Evolutionary conservation across 2,797 vertebrate genomes (phyloP).

Genomic region (Gymnodraco acuticeps): DNA sequence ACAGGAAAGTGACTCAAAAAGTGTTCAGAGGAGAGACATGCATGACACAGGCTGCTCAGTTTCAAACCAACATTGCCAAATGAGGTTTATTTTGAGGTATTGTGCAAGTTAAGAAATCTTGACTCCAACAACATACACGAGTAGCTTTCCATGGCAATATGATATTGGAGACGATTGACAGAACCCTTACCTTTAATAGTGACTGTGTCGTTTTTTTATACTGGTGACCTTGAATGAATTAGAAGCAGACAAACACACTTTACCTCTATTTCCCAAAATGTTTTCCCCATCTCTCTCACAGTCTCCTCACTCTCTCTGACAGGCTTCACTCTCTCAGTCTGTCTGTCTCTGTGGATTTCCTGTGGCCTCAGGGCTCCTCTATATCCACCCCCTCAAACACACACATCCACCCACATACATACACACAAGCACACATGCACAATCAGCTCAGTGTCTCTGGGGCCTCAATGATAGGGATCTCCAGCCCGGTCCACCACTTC

Average conservation of each 20-base stretch:
- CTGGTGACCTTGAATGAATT: slow-evolving; percentile 10
- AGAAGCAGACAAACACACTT: slow-evolving; percentile 34
- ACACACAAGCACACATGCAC: slow-evolving; percentile 50
- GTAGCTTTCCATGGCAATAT: not conserved
- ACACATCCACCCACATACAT: slow-evolving; percentile 21
- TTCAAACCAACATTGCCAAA: not conserved
- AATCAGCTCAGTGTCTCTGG: slow-evolving; percentile 77
- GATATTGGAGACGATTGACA: slow-evolving; percentile 13
- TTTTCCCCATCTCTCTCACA: slow-evolving; percentile 34
- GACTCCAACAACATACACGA: not conserved
- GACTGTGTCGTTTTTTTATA: slow-evolving; percentile 33
- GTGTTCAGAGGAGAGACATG: slow-evolving; percentile 27
- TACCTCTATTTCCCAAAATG: slow-evolving; percentile 10
- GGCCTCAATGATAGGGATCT: slow-evolving; percentile 81
- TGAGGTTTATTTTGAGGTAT: not conserved
- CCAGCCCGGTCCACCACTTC: slow-evolving; percentile 74
- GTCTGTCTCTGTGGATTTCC: slow-evolving; percentile 86
- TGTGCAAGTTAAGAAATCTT: not conserved
- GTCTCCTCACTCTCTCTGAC: slow-evolving; percentile 68
- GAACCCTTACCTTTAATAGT: slow-evolving; percentile 21
- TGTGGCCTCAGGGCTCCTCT: slow-evolving; percentile 81
- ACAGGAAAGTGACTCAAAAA: slow-evolving; percentile 32
- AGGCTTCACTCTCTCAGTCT: slow-evolving; percentile 84
- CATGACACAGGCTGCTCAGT: slow-evolving; percentile 2
- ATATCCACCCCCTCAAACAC: slow-evolving; percentile 57